Conservation (phyloP, 2,797 vertebrate genomes). For the Xenops minutus region DNA sequence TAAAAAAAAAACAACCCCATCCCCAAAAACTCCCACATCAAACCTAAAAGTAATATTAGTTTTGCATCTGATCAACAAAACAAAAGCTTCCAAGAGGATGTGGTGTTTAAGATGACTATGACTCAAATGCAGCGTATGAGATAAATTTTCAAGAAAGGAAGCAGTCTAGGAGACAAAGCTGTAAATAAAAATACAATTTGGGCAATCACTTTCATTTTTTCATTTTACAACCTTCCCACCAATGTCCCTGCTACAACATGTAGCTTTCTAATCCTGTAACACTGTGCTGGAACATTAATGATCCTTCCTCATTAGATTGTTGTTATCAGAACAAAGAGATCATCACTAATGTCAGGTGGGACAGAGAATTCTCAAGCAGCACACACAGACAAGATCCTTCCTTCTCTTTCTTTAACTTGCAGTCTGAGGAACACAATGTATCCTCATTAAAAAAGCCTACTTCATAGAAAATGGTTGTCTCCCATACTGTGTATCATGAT, state of each 20-base stretch:
- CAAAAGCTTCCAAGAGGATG: background rate
- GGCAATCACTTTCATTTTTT: background rate
- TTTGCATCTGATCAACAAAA: background rate
- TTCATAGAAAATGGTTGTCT: background rate
- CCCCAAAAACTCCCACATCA: background rate
- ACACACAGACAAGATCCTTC: background rate
- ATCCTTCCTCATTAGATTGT: background rate
- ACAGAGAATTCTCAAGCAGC: background rate
- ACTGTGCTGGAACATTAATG: background rate
- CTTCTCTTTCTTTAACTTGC: background rate
- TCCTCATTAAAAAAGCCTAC: background rate
- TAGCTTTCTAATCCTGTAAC: background rate
- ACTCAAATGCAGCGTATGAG: background rate
- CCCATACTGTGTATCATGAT: background rate
- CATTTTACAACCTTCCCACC: background rate
- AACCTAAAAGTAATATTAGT: background rate
- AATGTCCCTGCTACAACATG: background rate
- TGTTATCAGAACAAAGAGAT: background rate
- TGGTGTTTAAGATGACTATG: background rate
- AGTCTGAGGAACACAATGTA: background rate
- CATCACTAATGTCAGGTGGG: rapidly evolving
- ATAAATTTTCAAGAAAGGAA: background rate
- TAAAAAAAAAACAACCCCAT: background rate
- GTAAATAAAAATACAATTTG: background rate
- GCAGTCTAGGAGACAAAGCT: background rate